Percentiles rank a stretch among this genome's conserved stretches.
Conservation (phyloP, 2,888 invertebrate species). For the Thysanoteuthis rhombus region DNA sequence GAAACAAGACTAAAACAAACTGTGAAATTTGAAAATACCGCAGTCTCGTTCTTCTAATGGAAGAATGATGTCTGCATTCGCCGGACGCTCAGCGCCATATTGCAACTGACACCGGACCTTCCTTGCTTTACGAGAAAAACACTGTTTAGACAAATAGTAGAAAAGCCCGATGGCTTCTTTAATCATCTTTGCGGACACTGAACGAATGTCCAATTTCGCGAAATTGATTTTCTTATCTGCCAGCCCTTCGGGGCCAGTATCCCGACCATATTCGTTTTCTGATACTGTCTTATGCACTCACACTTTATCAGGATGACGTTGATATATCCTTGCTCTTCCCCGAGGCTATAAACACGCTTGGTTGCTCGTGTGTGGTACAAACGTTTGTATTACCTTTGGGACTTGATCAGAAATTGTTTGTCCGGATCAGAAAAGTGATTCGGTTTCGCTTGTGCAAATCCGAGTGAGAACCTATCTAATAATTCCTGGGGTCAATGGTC, state of each 20-base stretch:
- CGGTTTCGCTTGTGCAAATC: background rate
- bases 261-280: background rate
- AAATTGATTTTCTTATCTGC: background rate
- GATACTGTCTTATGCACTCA: background rate
- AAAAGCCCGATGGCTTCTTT: background rate
- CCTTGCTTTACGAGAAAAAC: background rate
- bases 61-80: background rate
- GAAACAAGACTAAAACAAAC: no score
- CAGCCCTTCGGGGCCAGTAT: background rate
- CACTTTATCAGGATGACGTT: background rate
- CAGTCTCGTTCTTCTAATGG: background rate
- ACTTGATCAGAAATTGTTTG: background rate
- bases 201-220: background rate
- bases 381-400: background rate
- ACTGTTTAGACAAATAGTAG: background rate
- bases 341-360: background rate
- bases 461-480: background rate
- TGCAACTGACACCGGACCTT: background rate
- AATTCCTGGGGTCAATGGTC: no score
- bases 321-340: background rate
- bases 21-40: background rate
- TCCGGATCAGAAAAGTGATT: background rate
- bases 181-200: background rate
- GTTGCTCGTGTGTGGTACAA: background rate
- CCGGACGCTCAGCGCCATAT: background rate